phyloP scores from a whole-genome alignment of 2,797 vertebrate species.

The Pipistrellus pygmaeus region DNA sequence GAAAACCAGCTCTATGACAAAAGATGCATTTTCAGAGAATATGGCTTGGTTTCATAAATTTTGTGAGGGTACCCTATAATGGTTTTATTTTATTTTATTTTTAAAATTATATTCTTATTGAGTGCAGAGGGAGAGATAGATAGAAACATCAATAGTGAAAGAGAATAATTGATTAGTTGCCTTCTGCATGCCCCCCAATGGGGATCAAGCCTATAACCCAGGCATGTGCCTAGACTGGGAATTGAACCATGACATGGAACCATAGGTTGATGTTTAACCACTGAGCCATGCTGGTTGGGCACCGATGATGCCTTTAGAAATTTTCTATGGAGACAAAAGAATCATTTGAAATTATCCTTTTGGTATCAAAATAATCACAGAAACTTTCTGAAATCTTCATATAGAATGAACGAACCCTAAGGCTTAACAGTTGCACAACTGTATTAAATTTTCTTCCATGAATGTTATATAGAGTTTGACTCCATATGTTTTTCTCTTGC shows the following conservation, averaged over 20 bases:
- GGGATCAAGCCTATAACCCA: too few relatives aligned
- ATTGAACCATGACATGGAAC: too few relatives aligned
- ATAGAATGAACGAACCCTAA: background rate
- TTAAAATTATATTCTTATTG: too few relatives aligned
- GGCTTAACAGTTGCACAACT: background rate
- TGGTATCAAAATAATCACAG: background rate
- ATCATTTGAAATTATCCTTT: slow-evolving; percentile 4
- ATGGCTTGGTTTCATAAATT: background rate
- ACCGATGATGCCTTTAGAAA: slow-evolving; percentile 24
- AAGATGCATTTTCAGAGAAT: slow-evolving; percentile 14
- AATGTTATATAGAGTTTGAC: background rate
- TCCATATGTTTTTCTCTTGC: background rate
- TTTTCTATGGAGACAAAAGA: background rate
- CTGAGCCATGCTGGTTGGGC: too few relatives aligned
- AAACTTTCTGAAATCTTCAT: slow-evolving; percentile 6
- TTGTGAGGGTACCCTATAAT: background rate
- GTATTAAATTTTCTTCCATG: background rate
- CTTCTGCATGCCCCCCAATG: too few relatives aligned
- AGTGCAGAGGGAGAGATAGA: too few relatives aligned
- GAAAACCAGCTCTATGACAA: slow-evolving; percentile 24
- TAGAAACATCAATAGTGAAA: too few relatives aligned
- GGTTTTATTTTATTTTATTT: too few relatives aligned
- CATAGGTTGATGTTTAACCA: too few relatives aligned
- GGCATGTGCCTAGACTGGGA: too few relatives aligned
- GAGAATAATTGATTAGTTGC: too few relatives aligned